Base-by-base conservation (phyloP, 2,113 vertebrate species). In the Crotophaga sulcirostris region DNA sequence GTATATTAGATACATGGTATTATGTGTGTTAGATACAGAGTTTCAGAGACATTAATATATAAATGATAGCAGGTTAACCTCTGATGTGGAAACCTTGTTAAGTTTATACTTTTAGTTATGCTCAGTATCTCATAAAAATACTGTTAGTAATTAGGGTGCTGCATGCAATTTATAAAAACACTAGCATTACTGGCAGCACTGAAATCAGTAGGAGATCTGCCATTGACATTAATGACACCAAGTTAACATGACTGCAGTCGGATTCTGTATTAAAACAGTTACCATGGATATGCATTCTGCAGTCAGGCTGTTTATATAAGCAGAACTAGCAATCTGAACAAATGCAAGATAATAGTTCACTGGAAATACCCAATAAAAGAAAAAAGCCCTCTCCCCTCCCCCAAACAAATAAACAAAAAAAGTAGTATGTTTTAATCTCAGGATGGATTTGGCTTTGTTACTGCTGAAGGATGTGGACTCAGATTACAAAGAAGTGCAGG, bases 191-290 rank as follows among this genome's bases (percentile, higher is more conserved):
- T 68, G 31, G 20, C 62, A 93, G 52, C 54, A 76, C 45, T 85
- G 66, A 44, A 75, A 85, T 58, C 62, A 54, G 38, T 59, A 64
- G 74, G 63, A 81, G 21, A 63, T 66, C 73, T 89, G 34, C 55
- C 64, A 33, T 9, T 84, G 86, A 78, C 74, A 82, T 72, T 86
- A 78, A 66, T 0, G 5, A 58, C 56, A 78, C n/a, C 25, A 87
- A 63, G 45, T 69, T 94, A 85, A 73, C 66, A n/a, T 70, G 40
- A 40, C 81, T 87, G 62, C 47, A 91, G 63, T 62, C 70, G 87
- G 58, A 64, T 73, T 75, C 63, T 83, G 31, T 82, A 47, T 82
- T 85, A 84, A 87, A 79, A 78, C 66, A 82, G 73, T 94, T 94
- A 89, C 73, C 77, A 75, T 75, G 88, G 76, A 68, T 89, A 87